Conservation (phyloP, 2,888 invertebrate genomes). For the Ptilodon capucinus region DNA sequence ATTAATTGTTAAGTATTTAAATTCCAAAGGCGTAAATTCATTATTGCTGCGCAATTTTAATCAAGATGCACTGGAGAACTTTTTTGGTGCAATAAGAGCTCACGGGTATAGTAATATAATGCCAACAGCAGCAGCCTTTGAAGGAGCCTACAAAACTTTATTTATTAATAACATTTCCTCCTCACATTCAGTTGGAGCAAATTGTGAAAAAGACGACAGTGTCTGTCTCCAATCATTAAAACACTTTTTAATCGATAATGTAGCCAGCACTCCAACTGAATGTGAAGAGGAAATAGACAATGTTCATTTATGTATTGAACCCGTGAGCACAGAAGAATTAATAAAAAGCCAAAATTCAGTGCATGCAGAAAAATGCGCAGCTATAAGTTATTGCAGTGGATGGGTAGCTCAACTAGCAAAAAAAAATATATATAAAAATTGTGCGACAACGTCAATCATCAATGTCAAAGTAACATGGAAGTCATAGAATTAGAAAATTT, state of each 20-base stretch:
- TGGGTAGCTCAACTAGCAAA: slow-evolving; percentile 15
- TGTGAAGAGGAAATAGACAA: slow-evolving; percentile 1
- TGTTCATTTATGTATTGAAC: neutral
- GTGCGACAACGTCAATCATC: neutral
- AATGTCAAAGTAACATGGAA: neutral
- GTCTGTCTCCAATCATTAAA: slow-evolving; percentile 6
- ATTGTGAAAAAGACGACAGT: slow-evolving; percentile 15
- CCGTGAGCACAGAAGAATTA: neutral
- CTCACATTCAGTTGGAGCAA: slow-evolving; percentile 11
- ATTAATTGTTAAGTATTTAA: slow-evolving; percentile 1
- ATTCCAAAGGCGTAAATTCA: neutral
- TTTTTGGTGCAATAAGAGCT: slow-evolving; percentile 8
- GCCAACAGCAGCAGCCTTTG: slow-evolving; percentile 4
- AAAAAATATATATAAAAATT: slow-evolving; percentile 5
- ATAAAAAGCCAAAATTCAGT: slow-evolving; percentile 2
- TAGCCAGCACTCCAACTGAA: no score
- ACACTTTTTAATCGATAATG: slow-evolving; percentile 2
- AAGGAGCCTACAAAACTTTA: slow-evolving; percentile 6
- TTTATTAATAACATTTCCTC: slow-evolving; percentile 13
- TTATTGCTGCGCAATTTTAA: slow-evolving; percentile 11
- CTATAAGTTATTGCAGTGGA: slow-evolving; percentile 18
- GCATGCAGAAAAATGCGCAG: slow-evolving; percentile 14
- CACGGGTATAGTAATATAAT: slow-evolving; percentile 7
- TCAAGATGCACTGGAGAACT: slow-evolving; percentile 13
- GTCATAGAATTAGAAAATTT: no score